Base-by-base conservation (phyloP, 2,113 vertebrate genomes). In the Epinephelus lanceolatus region DNA sequence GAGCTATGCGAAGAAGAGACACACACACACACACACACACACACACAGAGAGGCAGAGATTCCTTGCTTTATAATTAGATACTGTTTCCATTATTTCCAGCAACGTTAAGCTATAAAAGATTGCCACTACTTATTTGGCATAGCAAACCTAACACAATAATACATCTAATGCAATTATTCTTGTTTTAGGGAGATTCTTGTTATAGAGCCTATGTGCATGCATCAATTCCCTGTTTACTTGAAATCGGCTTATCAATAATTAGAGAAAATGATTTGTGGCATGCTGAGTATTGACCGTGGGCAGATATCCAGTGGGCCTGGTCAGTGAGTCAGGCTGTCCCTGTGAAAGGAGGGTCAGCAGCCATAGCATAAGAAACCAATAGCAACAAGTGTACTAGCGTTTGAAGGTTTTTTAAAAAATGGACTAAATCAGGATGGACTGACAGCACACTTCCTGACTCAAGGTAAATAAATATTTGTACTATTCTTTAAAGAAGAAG, bases 241-340 rank as follows among this genome's bases (percentile, higher is more conserved):
- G 6, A 75, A 82, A 85, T 47, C 68, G 66, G 23, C 47, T 72
- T 47, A 83, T 85, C 55, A 83, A 80, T 87, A 73, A 77, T 78
- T 49, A 27, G n/a, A 78, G 55, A 49, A 23, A 63, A 59, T 37
- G 66, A 85, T 73, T 70, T 70, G 71, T 60, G 52, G 45, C 27
- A 59, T 57, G 68, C 57, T 53, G 66, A 23, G 52, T 63, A 59
- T 66, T 60, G 42, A 49, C 68, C 80, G 8, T 80, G 25, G 80
- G 76, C 56, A 52, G 51, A 52, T 51, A 27, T 62, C 65, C 74
- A 66, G 7, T 19, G 61, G 61, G 23, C 33, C 62, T 33, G 63
- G 12, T 14, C 69, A 47, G 53, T 23, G 27, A 67, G 67, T 30
- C 52, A 21, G 53, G 33, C 40, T 62, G 42, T 49, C 14, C 23